Conservation (phyloP, 2,888 invertebrate species). For the Dicyrtomina minuta region DNA sequence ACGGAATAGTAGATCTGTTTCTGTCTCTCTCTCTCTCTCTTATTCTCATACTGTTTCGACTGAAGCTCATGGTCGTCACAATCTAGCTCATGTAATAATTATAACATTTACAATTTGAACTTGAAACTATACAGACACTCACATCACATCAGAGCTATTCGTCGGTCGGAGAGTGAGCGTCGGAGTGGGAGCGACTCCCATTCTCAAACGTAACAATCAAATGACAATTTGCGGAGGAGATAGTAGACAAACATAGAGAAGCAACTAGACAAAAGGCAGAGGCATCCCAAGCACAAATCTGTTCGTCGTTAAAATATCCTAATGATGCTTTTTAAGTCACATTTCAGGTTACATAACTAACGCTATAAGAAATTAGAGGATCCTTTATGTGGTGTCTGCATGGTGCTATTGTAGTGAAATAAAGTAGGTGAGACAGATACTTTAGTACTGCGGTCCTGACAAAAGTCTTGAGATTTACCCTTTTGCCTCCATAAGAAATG, state of each 20-base stretch:
- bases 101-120: background rate
- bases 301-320: constrained; percentile 11
- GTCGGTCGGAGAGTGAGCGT: background rate
- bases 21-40: constrained; percentile 8
- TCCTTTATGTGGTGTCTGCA: no score
- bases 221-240: background rate
- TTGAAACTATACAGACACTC: background rate
- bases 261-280: background rate
- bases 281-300: constrained; percentile 14
- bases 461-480: no score
- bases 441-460: no score
- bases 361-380: no score
- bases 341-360: no score
- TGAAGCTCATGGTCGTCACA: background rate
- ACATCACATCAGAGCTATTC: background rate
- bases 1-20: no score
- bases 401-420: no score
- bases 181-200: background rate
- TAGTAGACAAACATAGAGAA: background rate
- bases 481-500: no score
- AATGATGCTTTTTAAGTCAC: background rate
- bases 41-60: background rate
- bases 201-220: constrained; percentile 1
- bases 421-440: no score
- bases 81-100: background rate